Percentiles rank a stretch among this genome's conserved stretches.
These are phyloP conservation scores for Zygaena filipendulae DNA, from an alignment of 2,888 invertebrate species.

Conservation along the genomic window DNA sequence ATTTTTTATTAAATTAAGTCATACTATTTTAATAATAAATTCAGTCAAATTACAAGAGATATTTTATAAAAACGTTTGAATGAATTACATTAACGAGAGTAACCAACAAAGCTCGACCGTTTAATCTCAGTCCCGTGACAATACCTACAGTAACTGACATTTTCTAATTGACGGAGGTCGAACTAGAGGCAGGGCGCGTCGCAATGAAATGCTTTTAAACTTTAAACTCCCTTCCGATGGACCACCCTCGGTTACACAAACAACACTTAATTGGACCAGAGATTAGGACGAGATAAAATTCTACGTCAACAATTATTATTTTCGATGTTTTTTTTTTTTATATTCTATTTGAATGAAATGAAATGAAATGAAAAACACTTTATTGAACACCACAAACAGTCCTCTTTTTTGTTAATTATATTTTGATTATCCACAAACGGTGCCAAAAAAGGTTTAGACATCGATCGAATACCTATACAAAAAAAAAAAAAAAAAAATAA, in stretches of 20 bases:
- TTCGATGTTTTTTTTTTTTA: conserved; percentile 8
- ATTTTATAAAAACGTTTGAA: too few species aligned
- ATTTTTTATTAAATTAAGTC: too few species aligned
- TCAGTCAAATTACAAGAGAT: too few species aligned
- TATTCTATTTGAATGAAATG: too few species aligned
- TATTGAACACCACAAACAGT: too few species aligned
- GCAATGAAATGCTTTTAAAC: conserved; percentile 26
- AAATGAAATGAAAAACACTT: too few species aligned
- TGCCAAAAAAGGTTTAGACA: too few species aligned
- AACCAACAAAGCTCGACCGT: conserved; percentile 6
- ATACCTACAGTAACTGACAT: conserved; percentile 40
- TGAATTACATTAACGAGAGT: conserved; percentile 22
- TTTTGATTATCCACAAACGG: too few species aligned
- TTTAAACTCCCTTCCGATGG: conserved; percentile 27
- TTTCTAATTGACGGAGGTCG: conserved; percentile 53
- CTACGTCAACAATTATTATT: conserved; percentile 22
- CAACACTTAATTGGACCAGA: conserved; percentile 50
- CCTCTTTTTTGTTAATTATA: too few species aligned
- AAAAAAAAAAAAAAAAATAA: too few species aligned
- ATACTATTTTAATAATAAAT: too few species aligned
- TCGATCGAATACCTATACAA: too few species aligned
- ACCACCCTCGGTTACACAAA: conserved; percentile 53
- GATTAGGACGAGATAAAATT: conserved; percentile 45
- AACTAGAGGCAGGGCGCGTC: conserved; percentile 21
- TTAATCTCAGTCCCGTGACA: conserved; percentile 28